Evolutionary conservation across 2,888 invertebrate genomes (phyloP).

Genomic region (Dilophus febrilis): DNA sequence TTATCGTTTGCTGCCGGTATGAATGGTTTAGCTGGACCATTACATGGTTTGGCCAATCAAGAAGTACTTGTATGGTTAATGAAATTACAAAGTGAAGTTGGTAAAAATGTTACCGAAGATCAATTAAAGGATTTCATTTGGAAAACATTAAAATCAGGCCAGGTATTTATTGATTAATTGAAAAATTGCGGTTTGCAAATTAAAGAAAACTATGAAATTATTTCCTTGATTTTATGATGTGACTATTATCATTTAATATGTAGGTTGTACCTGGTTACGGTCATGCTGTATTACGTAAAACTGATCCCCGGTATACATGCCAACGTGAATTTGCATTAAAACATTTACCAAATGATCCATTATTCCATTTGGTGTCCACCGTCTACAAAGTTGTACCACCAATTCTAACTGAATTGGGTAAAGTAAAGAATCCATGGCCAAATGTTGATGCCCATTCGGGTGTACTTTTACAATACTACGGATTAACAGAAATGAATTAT

Average conservation of each 20-base stretch:
- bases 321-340: slow-evolving; percentile 75
- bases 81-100: slow-evolving; percentile 73
- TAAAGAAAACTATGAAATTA: background rate
- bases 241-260: slow-evolving; percentile 2
- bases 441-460: slow-evolving; percentile 88
- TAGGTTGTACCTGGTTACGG: slow-evolving; percentile 75
- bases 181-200: too few species aligned
- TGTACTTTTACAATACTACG: slow-evolving; percentile 64
- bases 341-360: slow-evolving; percentile 63
- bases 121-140: slow-evolving; percentile 91
- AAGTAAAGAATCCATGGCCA: slow-evolving; percentile 86
- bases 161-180: too few species aligned
- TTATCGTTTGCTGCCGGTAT: slow-evolving; percentile 71
- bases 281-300: slow-evolving; percentile 76
- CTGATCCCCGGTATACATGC: slow-evolving; percentile 66
- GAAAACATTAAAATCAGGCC: slow-evolving; percentile 81
- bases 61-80: slow-evolving; percentile 88
- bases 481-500: slow-evolving; percentile 77
- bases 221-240: background rate
- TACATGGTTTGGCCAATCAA: slow-evolving; percentile 82
- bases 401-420: slow-evolving; percentile 64
- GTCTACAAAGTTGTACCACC: slow-evolving; percentile 73
- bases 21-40: slow-evolving; percentile 75
- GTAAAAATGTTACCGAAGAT: slow-evolving; percentile 73
- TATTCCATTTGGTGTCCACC: slow-evolving; percentile 63